A percentile compares a stretch with the other conserved stretches of the same genome.
phyloP scores from a whole-genome alignment of 1,140 invertebrate genomes.

The Drosophila teissieri region DNA sequence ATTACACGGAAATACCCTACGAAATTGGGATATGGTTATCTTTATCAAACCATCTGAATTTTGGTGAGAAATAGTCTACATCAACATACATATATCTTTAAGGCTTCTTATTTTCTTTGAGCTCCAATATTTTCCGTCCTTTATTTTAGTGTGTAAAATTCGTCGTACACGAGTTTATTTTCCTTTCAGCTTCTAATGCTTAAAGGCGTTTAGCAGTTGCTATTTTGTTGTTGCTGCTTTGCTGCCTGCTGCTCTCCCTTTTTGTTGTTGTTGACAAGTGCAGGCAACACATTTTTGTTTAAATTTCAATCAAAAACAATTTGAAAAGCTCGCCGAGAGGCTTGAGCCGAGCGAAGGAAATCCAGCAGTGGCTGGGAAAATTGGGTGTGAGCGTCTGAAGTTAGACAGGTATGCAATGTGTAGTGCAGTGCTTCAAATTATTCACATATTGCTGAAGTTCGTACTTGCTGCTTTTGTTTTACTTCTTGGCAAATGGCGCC shows the following conservation, averaged over 20 bases:
- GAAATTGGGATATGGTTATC: not conserved
- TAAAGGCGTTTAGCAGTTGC: conserved; percentile 36
- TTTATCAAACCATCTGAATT: not conserved
- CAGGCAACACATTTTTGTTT: conserved; percentile 59
- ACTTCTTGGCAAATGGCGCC: conserved; percentile 35
- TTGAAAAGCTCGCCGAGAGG: conserved; percentile 55
- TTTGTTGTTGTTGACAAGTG: conserved; percentile 44
- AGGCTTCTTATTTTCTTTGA: not conserved
- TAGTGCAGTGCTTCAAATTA: conserved; percentile 13
- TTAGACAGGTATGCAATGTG: conserved; percentile 24
- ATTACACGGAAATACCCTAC: conserved; percentile 22
- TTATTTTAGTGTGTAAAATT: not conserved
- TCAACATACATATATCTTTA: too few species aligned
- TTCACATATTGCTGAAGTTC: conserved; percentile 45
- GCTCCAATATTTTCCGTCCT: not conserved
- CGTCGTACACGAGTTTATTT: not conserved
- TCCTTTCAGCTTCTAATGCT: conserved; percentile 23
- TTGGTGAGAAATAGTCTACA: too few species aligned
- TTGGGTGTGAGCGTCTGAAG: not conserved
- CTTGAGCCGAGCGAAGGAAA: not conserved
- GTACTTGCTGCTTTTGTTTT: conserved; percentile 29
- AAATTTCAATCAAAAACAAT: conserved; percentile 77
- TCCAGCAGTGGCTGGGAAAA: not conserved
- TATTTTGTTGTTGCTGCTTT: conserved; percentile 3
- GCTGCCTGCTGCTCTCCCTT: not conserved